Conservation (phyloP, 1,140 invertebrate species). For the Ectropis grisescens region DNA sequence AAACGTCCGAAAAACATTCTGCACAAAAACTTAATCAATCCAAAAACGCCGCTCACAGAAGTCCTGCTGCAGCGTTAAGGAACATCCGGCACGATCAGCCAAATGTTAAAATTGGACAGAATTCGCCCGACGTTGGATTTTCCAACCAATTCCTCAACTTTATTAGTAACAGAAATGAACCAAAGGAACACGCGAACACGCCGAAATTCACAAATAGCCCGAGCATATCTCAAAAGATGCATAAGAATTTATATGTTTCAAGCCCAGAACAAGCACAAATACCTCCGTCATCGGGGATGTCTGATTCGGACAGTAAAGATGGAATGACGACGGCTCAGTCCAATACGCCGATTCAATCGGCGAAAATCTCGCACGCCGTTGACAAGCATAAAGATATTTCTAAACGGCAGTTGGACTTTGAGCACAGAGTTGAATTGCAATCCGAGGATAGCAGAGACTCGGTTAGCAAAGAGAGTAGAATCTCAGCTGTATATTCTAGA, state of each 20-base stretch:
- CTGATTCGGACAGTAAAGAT: constrained; percentile 59
- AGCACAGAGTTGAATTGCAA: constrained; percentile 54
- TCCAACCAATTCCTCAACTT: constrained; percentile 65
- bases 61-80: constrained; percentile 49
- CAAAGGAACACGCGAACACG: constrained; percentile 66
- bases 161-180: constrained; percentile 64
- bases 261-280: constrained; percentile 68
- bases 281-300: constrained; percentile 53
- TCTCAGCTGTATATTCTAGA: constrained; percentile 55
- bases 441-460: constrained; percentile 67
- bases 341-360: constrained; percentile 49
- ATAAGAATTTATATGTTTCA: constrained; percentile 68
- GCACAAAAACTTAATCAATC: constrained; percentile 21
- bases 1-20: constrained; percentile 30
- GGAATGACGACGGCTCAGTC: constrained; percentile 48
- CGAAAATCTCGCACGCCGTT: constrained; percentile 40
- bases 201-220: constrained; percentile 65
- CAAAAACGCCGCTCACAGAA: constrained; percentile 36
- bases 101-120: constrained; percentile 42
- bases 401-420: constrained; percentile 64
- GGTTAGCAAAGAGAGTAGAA: constrained; percentile 63
- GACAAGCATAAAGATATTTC: constrained; percentile 67
- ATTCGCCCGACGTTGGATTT: constrained; percentile 53
- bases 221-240: constrained; percentile 68
- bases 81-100: constrained; percentile 62